A percentile compares a stretch with the other conserved stretches of the same genome.
phyloP scores from a whole-genome alignment of 2,113 vertebrate genomes.

The Clupea harengus region DNA sequence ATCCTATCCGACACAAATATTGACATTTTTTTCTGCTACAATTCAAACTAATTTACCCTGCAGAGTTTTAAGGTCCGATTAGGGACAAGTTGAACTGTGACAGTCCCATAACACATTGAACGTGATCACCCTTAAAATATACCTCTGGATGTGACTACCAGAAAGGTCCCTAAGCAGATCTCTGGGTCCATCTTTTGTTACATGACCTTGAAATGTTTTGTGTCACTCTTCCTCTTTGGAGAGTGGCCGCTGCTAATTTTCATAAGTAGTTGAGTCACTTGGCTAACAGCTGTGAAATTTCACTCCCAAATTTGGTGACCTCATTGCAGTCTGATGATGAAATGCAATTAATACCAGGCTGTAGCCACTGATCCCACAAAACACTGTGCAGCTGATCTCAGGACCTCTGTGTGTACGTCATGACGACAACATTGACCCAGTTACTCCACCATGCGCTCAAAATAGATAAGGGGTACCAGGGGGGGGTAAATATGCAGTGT shows the following conservation, averaged over 20 bases:
- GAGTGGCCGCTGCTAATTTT: background rate
- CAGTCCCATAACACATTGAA: background rate
- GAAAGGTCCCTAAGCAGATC: background rate
- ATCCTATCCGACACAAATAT: background rate
- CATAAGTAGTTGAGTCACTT: background rate
- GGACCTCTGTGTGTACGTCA: background rate
- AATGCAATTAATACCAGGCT: background rate
- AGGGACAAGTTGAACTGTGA: background rate
- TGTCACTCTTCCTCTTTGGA: background rate
- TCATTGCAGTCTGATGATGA: slow-evolving; percentile 1
- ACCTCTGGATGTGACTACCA: background rate
- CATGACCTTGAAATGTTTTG: background rate
- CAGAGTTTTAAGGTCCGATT: background rate
- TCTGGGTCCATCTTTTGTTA: background rate
- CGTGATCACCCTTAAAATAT: background rate
- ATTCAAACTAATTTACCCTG: too few species aligned
- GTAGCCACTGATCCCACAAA: background rate
- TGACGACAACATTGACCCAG: background rate
- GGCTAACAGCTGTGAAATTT: background rate
- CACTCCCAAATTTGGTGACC: background rate
- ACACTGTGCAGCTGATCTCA: background rate
- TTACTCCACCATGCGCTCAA: background rate
- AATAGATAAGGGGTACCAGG: background rate
- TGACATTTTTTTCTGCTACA: background rate
- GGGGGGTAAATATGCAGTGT: background rate